Percentiles rank a stretch among this genome's conserved stretches.
Conservation (phyloP, 2,888 invertebrate species). For the Oxytorus armatus region DNA sequence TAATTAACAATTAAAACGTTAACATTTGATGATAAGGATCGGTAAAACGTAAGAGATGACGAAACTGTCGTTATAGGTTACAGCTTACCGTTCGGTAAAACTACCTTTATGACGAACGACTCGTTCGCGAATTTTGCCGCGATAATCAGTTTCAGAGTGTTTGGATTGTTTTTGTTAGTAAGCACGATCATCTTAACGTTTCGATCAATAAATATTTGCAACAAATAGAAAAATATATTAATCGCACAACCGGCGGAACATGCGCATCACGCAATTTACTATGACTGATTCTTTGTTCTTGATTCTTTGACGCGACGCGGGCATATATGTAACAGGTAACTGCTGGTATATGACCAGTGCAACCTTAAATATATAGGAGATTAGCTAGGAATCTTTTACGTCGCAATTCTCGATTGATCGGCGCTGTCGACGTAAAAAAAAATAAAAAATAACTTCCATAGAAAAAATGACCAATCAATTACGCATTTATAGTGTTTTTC, state of each 20-base stretch:
- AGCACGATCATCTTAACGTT: constrained; percentile 88
- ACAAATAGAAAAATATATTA: constrained; percentile 80
- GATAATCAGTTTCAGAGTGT: constrained; percentile 90
- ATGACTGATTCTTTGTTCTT: no score
- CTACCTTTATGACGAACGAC: constrained; percentile 86
- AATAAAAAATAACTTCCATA: not conserved
- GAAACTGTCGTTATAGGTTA: constrained; percentile 4
- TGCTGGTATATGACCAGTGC: no score
- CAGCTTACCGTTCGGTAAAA: constrained; percentile 87
- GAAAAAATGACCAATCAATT: no score
- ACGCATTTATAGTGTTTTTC: no score
- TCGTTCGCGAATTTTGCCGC: constrained; percentile 89
- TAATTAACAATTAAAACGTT: no score
- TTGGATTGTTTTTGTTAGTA: constrained; percentile 92
- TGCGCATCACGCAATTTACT: constrained; percentile 75
- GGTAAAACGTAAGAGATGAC: constrained; percentile 4
- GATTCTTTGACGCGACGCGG: no score
- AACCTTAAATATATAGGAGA: constrained; percentile 1
- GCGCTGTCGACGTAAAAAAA: not conserved
- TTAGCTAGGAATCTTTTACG: constrained; percentile 15
- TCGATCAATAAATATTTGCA: constrained; percentile 78
- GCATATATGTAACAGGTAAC: no score
- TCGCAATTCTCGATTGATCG: not conserved
- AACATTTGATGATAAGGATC: not conserved
- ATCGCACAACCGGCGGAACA: constrained; percentile 78